phyloP scores from a whole-genome alignment of 2,113 vertebrate genomes.

The Symphodus melops region DNA sequence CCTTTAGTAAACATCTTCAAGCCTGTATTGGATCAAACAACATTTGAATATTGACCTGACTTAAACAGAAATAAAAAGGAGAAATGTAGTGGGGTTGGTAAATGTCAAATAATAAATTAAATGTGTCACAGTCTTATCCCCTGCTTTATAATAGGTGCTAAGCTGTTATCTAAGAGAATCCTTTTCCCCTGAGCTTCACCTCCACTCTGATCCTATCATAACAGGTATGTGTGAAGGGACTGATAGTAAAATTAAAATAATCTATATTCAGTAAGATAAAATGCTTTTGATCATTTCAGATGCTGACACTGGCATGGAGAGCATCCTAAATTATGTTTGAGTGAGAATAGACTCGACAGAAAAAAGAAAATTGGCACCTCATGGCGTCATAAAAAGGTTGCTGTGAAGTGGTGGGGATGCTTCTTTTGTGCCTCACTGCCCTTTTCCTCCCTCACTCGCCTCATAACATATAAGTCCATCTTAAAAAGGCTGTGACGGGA shows the following conservation, averaged over 20 bases:
- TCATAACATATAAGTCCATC: conserved; percentile 44
- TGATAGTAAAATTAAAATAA: conserved; percentile 15
- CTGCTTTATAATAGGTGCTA: background rate
- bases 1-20: too few relatives aligned
- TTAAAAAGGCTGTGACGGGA: conserved; percentile 64
- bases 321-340: background rate
- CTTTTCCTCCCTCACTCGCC: conserved; percentile 30
- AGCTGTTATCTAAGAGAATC: conserved; percentile 4
- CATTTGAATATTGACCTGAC: background rate
- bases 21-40: background rate
- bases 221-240: background rate
- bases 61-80: background rate
- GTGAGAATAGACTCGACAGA: background rate
- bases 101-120: background rate
- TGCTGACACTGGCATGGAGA: background rate
- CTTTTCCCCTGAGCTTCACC: background rate
- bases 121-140: conserved; percentile 5
- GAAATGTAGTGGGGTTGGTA: background rate
- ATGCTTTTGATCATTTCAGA: background rate
- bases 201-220: conserved; percentile 32
- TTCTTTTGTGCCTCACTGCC: background rate
- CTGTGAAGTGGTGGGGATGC: background rate
- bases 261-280: conserved; percentile 6
- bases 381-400: conserved; percentile 5
- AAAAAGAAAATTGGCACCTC: background rate